Evolutionary conservation across 53 echinoderm and acorn worm species (phyloP).

Genomic region (Temnopleurus reevesii): DNA sequence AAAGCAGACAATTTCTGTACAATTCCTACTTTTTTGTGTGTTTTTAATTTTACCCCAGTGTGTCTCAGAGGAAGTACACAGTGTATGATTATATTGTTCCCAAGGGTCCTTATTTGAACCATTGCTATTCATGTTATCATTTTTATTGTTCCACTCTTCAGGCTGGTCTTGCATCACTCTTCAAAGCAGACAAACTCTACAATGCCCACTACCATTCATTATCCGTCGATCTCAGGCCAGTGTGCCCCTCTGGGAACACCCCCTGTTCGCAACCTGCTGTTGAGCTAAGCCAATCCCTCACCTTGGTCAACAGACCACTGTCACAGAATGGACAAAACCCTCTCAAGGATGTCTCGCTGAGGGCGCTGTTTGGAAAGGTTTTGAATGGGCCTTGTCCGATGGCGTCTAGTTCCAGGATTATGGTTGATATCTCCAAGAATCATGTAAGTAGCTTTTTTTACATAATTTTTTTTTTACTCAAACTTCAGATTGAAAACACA

Average conservation of each 20-base stretch:
- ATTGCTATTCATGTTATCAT: too few relatives aligned
- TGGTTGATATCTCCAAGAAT: slow-evolving; percentile 83
- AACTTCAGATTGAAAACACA: too few relatives aligned
- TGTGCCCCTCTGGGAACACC: slow-evolving; percentile 72
- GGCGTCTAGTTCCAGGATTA: slow-evolving; percentile 70
- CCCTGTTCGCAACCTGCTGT: slow-evolving; percentile 70
- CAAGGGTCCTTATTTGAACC: too few relatives aligned
- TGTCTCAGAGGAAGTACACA: too few relatives aligned
- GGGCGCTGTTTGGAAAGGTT: slow-evolving; percentile 68
- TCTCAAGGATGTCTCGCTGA: slow-evolving; percentile 73
- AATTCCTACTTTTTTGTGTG: too few relatives aligned
- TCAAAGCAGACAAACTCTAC: slow-evolving; percentile 92
- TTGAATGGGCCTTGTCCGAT: slow-evolving; percentile 78
- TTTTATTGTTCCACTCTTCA: slow-evolving; percentile 10
- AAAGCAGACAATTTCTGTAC: too few relatives aligned
- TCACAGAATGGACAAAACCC: slow-evolving; percentile 32
- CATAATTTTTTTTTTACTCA: too few relatives aligned
- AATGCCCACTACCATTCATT: slow-evolving; percentile 97
- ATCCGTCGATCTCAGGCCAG: slow-evolving; percentile 83
- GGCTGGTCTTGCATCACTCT: slow-evolving; percentile 91
- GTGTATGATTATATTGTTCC: too few relatives aligned
- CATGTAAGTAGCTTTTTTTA: slow-evolving; percentile 83
- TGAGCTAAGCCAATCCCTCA: slow-evolving; percentile 83
- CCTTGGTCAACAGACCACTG: slow-evolving; percentile 79
- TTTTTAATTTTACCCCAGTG: too few relatives aligned